Conservation (phyloP, 2,113 vertebrate species). For the Aphyosemion australe region DNA sequence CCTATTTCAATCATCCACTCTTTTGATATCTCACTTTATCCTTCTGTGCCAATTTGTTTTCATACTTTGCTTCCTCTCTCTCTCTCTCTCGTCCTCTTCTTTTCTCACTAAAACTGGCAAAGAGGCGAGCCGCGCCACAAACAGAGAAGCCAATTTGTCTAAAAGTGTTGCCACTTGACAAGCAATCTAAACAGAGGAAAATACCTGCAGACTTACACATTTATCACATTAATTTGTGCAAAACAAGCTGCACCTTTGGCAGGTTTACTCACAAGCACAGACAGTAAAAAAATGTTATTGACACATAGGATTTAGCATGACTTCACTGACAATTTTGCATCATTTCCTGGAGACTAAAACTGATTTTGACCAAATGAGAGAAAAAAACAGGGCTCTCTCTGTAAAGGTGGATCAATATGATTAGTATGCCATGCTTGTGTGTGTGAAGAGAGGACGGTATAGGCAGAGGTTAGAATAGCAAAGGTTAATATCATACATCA, state of each 20-base stretch:
- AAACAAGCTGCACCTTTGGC: conserved; percentile 49
- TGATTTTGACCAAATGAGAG: conserved; percentile 43
- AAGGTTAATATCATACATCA: conserved; percentile 83
- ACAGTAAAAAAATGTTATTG: conserved; percentile 21
- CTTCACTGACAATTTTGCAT: conserved; percentile 37
- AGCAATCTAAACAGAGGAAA: conserved; percentile 55
- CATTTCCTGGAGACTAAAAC: conserved; percentile 26
- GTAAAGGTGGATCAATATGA: conserved; percentile 71
- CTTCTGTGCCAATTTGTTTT: conserved; percentile 66
- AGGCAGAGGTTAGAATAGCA: conserved; percentile 74
- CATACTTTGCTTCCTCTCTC: conserved; percentile 47
- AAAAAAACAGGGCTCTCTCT: conserved; percentile 40
- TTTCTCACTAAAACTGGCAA: conserved; percentile 57
- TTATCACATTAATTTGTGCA: conserved; percentile 63
- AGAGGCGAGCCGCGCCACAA: conserved; percentile 59
- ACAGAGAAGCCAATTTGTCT: conserved; percentile 59
- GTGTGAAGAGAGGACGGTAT: conserved; percentile 23
- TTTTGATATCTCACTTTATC: conserved; percentile 73
- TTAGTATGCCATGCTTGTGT: conserved; percentile 66
- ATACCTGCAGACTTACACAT: conserved; percentile 50
- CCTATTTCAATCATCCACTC: conserved; percentile 60
- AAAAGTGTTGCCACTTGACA: conserved; percentile 56
- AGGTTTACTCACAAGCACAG: conserved; percentile 29
- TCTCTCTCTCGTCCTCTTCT: conserved; percentile 42
- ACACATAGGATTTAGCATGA: conserved; percentile 32